A percentile compares a stretch with the other conserved stretches of the same genome.
phyloP scores from a whole-genome alignment of 2,888 invertebrate species.

The Dynastes maya region DNA sequence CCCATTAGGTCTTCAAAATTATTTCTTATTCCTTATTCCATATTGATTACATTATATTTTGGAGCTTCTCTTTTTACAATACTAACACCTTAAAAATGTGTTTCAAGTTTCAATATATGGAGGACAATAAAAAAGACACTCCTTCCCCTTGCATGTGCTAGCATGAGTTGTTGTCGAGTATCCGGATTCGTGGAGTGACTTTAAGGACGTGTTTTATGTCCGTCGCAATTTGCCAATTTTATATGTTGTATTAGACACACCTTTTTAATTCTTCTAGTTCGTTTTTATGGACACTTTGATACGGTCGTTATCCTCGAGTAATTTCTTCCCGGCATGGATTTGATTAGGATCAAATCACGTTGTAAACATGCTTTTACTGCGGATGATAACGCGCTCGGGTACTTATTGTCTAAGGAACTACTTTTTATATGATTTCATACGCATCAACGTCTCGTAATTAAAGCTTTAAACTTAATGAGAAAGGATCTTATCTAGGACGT shows the following conservation, averaged over 20 bases:
- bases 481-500: too few relatives aligned
- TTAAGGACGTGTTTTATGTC: constrained; percentile 4
- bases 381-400: neutral
- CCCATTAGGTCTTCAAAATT: too few relatives aligned
- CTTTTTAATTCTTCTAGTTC: constrained; percentile 20
- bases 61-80: too few relatives aligned
- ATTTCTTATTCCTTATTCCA: too few relatives aligned
- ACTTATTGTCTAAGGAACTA: neutral
- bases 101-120: too few relatives aligned
- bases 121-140: too few relatives aligned
- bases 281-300: constrained; percentile 34
- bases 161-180: too few relatives aligned
- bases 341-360: constrained; percentile 39
- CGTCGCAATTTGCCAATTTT: constrained; percentile 23
- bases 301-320: constrained; percentile 14
- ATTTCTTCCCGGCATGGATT: constrained; percentile 8
- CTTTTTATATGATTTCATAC: neutral
- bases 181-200: too few relatives aligned
- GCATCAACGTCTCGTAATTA: neutral
- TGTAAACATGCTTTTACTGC: constrained; percentile 21
- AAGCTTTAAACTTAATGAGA: too few relatives aligned
- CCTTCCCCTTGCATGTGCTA: too few relatives aligned
- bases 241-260: constrained; percentile 32
- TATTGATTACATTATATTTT: too few relatives aligned
- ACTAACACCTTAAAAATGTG: too few relatives aligned